phyloP scores from a whole-genome alignment of 2,797 vertebrate species.

The Gila robusta region DNA sequence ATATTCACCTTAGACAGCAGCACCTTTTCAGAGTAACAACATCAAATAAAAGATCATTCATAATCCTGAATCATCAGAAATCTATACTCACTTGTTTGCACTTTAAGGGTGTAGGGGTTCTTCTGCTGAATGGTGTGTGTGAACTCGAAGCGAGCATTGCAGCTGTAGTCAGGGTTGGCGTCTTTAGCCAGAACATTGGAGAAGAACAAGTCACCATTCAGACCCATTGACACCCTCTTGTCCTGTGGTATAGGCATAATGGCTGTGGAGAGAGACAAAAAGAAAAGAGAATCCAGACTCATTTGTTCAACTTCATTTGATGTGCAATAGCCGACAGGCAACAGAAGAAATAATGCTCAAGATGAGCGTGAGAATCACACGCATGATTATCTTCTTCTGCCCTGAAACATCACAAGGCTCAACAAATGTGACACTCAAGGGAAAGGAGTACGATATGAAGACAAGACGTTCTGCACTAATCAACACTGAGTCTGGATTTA shows the following conservation, averaged over 20 bases:
- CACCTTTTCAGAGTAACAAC: not conserved
- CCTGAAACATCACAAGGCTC: constrained; percentile 26
- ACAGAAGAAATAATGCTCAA: constrained; percentile 27
- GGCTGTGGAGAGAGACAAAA: constrained; percentile 68
- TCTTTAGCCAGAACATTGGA: constrained; percentile 92
- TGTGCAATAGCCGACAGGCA: not conserved
- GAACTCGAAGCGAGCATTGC: constrained; percentile 94
- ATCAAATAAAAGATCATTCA: not conserved
- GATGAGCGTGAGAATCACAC: constrained; percentile 8
- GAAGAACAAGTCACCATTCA: constrained; percentile 96
- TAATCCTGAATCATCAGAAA: not conserved
- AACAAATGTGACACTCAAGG: not conserved
- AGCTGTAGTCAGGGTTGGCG: constrained; percentile 91
- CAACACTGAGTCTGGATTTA: not conserved
- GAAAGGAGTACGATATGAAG: not conserved
- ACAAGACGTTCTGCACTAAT: not conserved
- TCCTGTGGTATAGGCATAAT: constrained; percentile 92
- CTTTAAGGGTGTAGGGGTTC: constrained; percentile 92
- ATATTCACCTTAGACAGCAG: not conserved
- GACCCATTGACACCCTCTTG: constrained; percentile 92
- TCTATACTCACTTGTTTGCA: constrained; percentile 89
- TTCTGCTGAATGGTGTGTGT: constrained; percentile 99
- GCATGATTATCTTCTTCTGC: constrained; percentile 1
- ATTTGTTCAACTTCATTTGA: not conserved
- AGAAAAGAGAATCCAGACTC: not conserved